These are phyloP conservation scores for Diadema setosum DNA, from an alignment of 35 echinoderm and acorn worm species.

Conservation along the genomic window DNA sequence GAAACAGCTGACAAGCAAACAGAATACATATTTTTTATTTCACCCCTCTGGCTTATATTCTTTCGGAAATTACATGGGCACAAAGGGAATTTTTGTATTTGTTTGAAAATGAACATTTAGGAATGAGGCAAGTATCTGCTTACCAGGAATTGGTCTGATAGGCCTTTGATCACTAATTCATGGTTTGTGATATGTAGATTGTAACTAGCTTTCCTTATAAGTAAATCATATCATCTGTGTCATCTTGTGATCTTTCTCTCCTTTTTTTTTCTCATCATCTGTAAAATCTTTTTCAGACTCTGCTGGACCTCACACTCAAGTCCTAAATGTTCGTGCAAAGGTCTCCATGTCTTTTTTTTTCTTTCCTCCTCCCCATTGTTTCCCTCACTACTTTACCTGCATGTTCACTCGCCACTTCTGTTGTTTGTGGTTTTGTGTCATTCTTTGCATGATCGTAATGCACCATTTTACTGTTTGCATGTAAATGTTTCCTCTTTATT, in stretches of 20 bases:
- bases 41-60: no score
- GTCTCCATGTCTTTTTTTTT: no score
- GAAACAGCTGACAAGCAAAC: no score
- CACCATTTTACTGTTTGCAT: neutral
- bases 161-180: neutral
- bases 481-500: neutral
- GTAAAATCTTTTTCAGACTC: neutral
- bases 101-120: neutral
- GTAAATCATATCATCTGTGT: neutral
- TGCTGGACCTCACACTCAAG: neutral
- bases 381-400: neutral
- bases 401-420: no score
- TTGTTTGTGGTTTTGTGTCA: neutral
- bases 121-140: neutral
- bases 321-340: no score
- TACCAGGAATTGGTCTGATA: neutral
- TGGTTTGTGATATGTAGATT: no score
- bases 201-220: no score
- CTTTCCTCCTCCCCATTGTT: neutral
- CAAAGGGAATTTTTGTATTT: no score
- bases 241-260: neutral
- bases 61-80: no score
- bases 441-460: neutral
- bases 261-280: neutral
- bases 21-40: no score